A percentile compares a stretch with the other conserved stretches of the same genome.
Conservation (phyloP, 2,888 invertebrate species). For the Euspilapteryx auroguttella region DNA sequence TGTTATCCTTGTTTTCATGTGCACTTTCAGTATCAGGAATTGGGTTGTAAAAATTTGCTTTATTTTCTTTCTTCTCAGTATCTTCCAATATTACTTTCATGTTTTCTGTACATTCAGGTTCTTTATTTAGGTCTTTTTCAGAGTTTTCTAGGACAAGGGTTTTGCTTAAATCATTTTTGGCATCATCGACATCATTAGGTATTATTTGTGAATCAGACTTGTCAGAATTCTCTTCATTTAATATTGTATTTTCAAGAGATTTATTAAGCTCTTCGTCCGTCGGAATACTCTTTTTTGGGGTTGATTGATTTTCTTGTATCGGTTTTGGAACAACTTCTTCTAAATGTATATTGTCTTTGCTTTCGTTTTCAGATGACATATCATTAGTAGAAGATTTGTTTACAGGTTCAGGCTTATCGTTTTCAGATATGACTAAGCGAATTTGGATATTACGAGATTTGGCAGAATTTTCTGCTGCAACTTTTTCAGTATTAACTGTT, state of each 20-base stretch:
- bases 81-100: constrained; percentile 1
- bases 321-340: constrained; percentile 1
- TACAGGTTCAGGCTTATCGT: constrained; percentile 10
- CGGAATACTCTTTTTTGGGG: not conserved
- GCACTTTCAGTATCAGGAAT: constrained; percentile 8
- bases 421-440: constrained; percentile 24
- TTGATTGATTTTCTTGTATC: not conserved
- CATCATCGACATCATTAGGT: no score
- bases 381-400: constrained; percentile 5
- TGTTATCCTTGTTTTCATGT: constrained; percentile 4
- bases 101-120: constrained; percentile 3
- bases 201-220: no score
- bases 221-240: no score
- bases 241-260: not conserved
- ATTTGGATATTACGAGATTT: constrained; percentile 33
- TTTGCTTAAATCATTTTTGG: no score
- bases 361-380: not conserved
- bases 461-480: constrained; percentile 13
- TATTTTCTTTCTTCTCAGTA: constrained; percentile 8
- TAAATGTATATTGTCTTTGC: constrained; percentile 1
- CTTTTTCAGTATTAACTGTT: no score
- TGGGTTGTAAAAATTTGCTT: constrained; percentile 35
- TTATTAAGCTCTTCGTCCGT: not conserved
- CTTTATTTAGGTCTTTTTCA: not conserved
- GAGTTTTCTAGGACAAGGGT: not conserved